Evolutionary conservation across 2,113 vertebrate genomes (phyloP).

Genomic region (Hassar affinis): DNA sequence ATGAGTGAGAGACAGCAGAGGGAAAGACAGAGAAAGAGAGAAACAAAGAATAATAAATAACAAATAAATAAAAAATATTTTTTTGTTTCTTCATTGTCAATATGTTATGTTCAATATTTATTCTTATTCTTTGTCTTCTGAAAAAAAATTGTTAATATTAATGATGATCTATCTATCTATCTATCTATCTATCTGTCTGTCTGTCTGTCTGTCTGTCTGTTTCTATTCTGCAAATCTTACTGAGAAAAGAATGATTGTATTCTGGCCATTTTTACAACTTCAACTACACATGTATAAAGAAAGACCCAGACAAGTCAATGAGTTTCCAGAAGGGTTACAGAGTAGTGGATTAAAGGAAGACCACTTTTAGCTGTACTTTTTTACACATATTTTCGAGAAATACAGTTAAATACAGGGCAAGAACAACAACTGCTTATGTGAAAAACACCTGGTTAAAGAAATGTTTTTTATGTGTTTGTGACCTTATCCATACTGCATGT

Average conservation of each 20-base stretch:
- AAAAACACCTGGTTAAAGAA: constrained; percentile 4
- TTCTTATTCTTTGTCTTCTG: neutral
- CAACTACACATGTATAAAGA: neutral
- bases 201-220: neutral
- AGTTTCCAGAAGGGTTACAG: neutral
- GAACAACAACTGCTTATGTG: neutral
- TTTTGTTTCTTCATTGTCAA: neutral
- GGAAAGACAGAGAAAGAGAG: neutral
- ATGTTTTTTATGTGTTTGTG: neutral
- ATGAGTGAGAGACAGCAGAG: neutral
- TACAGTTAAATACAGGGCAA: neutral
- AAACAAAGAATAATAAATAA: neutral
- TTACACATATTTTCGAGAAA: neutral
- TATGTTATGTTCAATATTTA: neutral
- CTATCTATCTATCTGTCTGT: neutral
- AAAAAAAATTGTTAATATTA: neutral
- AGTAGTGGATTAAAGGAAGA: neutral
- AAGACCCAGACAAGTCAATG: neutral
- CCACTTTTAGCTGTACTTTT: too few relatives aligned
- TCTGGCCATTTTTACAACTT: neutral
- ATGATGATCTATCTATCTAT: neutral
- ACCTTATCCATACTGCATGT: neutral
- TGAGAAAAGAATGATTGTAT: neutral
- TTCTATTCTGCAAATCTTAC: neutral
- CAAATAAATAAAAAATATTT: neutral